phyloP scores from a whole-genome alignment of 1,140 invertebrate species.

The Zaprionus ornatus region DNA sequence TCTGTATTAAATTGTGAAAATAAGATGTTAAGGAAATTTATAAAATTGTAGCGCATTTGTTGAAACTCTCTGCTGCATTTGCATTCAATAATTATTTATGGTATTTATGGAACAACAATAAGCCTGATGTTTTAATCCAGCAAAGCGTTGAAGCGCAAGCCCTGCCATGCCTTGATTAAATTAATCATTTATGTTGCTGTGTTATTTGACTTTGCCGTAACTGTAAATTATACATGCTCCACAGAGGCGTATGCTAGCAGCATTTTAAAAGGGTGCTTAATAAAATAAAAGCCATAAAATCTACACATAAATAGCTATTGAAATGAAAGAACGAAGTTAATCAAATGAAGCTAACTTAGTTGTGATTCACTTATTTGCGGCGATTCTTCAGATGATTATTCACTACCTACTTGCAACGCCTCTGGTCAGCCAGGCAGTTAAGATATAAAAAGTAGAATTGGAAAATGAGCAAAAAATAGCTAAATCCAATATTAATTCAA shows the following conservation, averaged over 20 bases:
- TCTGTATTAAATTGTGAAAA: background rate
- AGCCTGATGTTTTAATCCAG: conserved; percentile 65
- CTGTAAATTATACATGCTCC: background rate
- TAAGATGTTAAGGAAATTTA: background rate
- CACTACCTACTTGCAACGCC: background rate
- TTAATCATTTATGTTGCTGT: conserved; percentile 62
- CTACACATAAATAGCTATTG: background rate
- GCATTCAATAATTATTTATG: conserved; percentile 59
- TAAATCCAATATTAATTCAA: conserved; percentile 76
- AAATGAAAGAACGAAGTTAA: too few species aligned
- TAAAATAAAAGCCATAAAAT: background rate
- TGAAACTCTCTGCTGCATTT: conserved; percentile 9
- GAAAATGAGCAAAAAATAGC: conserved; percentile 37
- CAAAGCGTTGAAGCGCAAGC: conserved; percentile 56
- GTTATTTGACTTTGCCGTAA: conserved; percentile 59
- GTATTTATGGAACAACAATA: conserved; percentile 39
- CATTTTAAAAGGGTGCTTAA: background rate
- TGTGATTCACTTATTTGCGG: too few species aligned
- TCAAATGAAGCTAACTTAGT: too few species aligned
- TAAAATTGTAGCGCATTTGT: background rate
- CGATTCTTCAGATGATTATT: background rate
- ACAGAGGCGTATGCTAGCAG: background rate
- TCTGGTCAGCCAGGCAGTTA: background rate
- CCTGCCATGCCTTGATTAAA: conserved; percentile 55
- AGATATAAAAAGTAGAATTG: background rate